Evolutionary conservation across 2,113 vertebrate genomes (phyloP).

Genomic region (Podarcis muralis): DNA sequence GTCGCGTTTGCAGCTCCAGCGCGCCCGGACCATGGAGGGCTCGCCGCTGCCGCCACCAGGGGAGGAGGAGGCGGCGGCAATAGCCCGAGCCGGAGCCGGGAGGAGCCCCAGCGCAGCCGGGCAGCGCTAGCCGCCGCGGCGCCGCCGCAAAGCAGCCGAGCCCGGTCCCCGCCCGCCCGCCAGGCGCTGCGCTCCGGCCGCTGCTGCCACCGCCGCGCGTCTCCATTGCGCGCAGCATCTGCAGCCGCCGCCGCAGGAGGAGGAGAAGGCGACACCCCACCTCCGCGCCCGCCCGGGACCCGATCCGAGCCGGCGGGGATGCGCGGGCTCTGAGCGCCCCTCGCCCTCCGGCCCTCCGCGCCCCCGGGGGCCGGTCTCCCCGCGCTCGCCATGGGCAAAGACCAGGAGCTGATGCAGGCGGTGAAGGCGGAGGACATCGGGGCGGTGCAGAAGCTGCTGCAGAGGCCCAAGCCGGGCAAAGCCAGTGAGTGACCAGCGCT

Average conservation of each 20-base stretch:
- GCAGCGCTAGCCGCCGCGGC: not conserved
- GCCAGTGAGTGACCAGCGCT: constrained; percentile 85
- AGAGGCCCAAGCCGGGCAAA: constrained; percentile 94
- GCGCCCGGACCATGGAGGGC: constrained; percentile 53
- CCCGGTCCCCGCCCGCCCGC: not conserved
- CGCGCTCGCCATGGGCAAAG: constrained; percentile 90
- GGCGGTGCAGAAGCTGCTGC: constrained; percentile 95
- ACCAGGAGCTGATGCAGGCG: constrained; percentile 96
- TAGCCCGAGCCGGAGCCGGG: not conserved
- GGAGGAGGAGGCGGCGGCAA: not conserved
- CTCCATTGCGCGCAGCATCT: constrained; percentile 3
- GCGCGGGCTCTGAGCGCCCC: constrained; percentile 42
- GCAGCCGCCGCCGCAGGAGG: constrained; percentile 6
- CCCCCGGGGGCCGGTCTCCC: constrained; percentile 36
- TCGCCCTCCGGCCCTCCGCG: constrained; percentile 33
- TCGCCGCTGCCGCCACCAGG: constrained; percentile 50
- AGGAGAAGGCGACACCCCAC: not conserved
- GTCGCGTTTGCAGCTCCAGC: constrained; percentile 53
- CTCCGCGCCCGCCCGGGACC: not conserved
- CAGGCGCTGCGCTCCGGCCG: not conserved
- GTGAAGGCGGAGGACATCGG: constrained; percentile 96
- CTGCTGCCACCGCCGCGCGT: not conserved
- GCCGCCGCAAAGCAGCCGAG: not conserved
- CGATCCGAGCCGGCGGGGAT: not conserved
- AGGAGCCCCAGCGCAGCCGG: not conserved